A percentile compares a stretch with the other conserved stretches of the same genome.
Evolutionary conservation across 2,888 invertebrate genomes (phyloP).

Genomic region (Orchestes rusci): DNA sequence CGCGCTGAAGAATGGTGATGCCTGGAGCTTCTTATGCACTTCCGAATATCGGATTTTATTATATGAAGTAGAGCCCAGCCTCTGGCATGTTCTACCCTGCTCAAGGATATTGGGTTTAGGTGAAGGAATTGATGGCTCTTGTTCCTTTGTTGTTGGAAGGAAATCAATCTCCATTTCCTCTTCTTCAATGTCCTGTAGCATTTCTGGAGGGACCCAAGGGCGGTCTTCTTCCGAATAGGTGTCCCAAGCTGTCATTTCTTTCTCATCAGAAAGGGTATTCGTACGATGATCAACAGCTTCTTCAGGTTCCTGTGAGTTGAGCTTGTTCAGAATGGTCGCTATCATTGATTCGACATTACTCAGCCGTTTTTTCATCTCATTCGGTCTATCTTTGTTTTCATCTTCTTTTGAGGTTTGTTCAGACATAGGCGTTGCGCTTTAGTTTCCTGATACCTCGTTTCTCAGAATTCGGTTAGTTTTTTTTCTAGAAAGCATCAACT

Average conservation of each 20-base stretch:
- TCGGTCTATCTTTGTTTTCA: not conserved
- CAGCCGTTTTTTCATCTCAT: not conserved
- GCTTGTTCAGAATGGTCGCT: not conserved
- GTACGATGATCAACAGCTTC: not conserved
- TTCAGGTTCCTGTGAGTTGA: not conserved
- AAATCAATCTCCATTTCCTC: not conserved
- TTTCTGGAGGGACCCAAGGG: constrained; percentile 1
- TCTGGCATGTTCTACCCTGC: not conserved
- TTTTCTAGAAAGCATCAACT: no score
- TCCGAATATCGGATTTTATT: constrained; percentile 2
- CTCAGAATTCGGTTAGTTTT: no score
- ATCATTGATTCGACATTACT: not conserved
- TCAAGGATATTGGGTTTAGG: not conserved
- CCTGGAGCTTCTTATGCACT: constrained; percentile 6
- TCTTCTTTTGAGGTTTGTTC: not conserved
- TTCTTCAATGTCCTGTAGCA: constrained; percentile 3
- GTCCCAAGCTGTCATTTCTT: not conserved
- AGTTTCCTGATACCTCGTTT: not conserved
- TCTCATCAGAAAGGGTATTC: not conserved
- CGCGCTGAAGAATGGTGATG: not conserved
- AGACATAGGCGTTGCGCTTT: not conserved
- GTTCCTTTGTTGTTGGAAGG: not conserved
- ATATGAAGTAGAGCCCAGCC: not conserved
- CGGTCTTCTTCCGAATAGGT: not conserved
- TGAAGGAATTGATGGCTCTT: not conserved